Evolutionary conservation across 2,797 vertebrate genomes (phyloP).

Genomic region (Numenius phaeopus): DNA sequence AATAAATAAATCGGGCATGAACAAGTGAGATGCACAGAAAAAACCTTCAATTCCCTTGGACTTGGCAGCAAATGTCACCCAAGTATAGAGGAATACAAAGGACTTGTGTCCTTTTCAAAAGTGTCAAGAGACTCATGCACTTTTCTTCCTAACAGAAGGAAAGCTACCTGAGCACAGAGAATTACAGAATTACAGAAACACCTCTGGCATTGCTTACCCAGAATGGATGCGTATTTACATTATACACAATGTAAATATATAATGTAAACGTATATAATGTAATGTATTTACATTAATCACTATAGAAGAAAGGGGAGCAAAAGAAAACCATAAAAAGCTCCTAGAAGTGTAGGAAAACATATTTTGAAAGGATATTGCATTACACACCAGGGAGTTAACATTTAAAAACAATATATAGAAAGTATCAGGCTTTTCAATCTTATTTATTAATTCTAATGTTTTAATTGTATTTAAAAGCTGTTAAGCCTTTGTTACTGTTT

Average conservation of each 20-base stretch:
- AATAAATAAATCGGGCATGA: background rate
- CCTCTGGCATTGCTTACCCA: background rate
- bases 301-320: background rate
- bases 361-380: background rate
- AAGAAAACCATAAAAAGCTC: background rate
- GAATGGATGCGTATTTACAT: background rate
- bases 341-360: background rate
- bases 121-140: background rate
- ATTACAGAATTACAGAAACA: background rate
- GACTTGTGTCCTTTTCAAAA: background rate
- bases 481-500: background rate
- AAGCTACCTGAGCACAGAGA: background rate
- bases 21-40: background rate
- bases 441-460: background rate
- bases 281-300: background rate
- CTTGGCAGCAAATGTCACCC: background rate
- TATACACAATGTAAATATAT: too few species aligned
- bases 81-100: background rate
- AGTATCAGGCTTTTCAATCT: background rate
- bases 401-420: background rate
- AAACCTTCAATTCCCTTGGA: background rate
- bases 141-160: background rate
- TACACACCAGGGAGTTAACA: background rate
- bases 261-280: too few species aligned
- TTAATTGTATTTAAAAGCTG: background rate